Evolutionary conservation across 2,113 vertebrate species (phyloP), one percentile per base, ranked within the genome.

Genomic region (Labeo catla): DNA sequence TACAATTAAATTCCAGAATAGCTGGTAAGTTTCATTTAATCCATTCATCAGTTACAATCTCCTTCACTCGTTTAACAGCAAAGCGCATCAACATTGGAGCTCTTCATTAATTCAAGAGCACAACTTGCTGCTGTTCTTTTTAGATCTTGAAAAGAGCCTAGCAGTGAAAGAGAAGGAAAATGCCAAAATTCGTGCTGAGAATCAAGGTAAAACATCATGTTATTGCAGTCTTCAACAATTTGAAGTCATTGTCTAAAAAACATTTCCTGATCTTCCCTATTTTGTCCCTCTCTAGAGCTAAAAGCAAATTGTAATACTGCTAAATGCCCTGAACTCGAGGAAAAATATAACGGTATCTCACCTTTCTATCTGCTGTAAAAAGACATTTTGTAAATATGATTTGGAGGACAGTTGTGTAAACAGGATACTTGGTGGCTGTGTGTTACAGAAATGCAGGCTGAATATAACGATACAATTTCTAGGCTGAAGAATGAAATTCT

Each of bases 231-330:
- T 76, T 36, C 8, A 54, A 6, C 4, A 61, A 59, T 79, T 43
- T 61, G n/a, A 43, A 15, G 4, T 13, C 39, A 65, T 49, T 4
- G 6, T 76, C n/a, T 76, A 23, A 23, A 50, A 11, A 76, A 50
- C 1, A 28, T 10, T 73, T 73, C 9, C 4, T 45, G 3, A 50
- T 76, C 73, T 76, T 76, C 2, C 45, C n/a, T 15, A 50, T 76
- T 80, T 39, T 47, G 57, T 63, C 39, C 45, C 77, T 80, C 7
- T 28, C 39, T 47, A 81, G 78, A 81, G 78, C 15, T 81, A 39
- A 47, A 21, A 63, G 1, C 28, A 81, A 43, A 45, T 6, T 63
- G 59, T 6, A n/a, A 28, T 6, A 65, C 78, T 5, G 1, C n/a
- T 1, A 8, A 81, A 47, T 81, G 78, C 78, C n/a, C 78, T 65